Evolutionary conservation across 2,888 invertebrate genomes (phyloP).

Genomic region (Cyclophora albipunctata): DNA sequence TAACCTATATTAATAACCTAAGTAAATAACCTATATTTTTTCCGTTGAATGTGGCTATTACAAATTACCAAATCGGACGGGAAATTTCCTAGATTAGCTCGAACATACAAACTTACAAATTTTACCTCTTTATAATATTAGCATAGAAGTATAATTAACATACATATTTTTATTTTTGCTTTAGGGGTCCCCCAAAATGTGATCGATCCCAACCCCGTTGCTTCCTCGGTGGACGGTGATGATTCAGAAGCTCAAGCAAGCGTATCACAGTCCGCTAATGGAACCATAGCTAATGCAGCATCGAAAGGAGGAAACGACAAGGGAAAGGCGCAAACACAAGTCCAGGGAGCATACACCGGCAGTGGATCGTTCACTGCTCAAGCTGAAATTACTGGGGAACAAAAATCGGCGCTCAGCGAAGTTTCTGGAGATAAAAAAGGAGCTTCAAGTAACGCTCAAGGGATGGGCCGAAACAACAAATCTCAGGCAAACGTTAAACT

Average conservation of each 20-base stretch:
- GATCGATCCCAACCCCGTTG: conserved; percentile 48
- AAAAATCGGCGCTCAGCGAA: conserved; percentile 81
- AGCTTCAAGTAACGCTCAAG: conserved; percentile 84
- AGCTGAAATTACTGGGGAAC: conserved; percentile 84
- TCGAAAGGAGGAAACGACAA: conserved; percentile 85
- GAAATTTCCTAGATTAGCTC: no score
- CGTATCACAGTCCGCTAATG: conserved; percentile 72
- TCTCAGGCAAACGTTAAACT: conserved; percentile 86
- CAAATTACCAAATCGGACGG: no score
- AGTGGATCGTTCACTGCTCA: conserved; percentile 88
- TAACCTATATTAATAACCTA: no score
- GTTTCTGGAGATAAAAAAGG: conserved; percentile 84
- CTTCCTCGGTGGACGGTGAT: conserved; percentile 69
- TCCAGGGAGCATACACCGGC: conserved; percentile 85
- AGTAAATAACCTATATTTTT: no score
- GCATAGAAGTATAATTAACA: no score
- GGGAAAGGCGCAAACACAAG: conserved; percentile 87
- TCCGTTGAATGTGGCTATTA: no score
- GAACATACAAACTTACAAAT: no score
- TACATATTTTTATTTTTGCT: no score
- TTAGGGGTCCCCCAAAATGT: conserved; percentile 55
- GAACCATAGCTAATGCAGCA: conserved; percentile 84
- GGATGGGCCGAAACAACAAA: conserved; percentile 82
- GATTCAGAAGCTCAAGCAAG: conserved; percentile 84
- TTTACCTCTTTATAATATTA: no score